A percentile compares a stretch with the other conserved stretches of the same genome.
phyloP scores from a whole-genome alignment of 2,888 invertebrate genomes.

The Oligia fasciuncula region DNA sequence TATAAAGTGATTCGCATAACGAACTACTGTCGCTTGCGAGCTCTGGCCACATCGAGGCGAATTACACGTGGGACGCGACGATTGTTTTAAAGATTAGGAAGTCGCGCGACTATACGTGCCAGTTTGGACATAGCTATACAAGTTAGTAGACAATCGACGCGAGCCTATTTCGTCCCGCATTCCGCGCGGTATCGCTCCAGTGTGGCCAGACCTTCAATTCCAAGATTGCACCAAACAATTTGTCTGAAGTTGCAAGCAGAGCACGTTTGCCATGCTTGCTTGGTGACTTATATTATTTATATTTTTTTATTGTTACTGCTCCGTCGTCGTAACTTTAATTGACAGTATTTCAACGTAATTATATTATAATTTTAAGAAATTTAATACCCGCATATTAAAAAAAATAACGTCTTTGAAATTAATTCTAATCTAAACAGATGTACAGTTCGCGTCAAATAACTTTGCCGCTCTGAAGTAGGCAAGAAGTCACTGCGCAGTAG shows the following conservation, averaged over 20 bases:
- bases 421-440: not conserved
- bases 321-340: not conserved
- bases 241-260: not conserved
- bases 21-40: not conserved
- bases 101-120: no score
- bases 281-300: not conserved
- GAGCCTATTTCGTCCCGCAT: not conserved
- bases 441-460: no score
- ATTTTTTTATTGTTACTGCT: not conserved
- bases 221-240: not conserved
- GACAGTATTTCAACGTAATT: not conserved
- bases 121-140: not conserved
- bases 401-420: not conserved
- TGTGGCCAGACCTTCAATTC: not conserved
- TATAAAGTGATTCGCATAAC: not conserved
- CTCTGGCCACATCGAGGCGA: not conserved
- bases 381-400: not conserved
- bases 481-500: no score
- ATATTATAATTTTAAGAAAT: not conserved
- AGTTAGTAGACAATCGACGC: not conserved
- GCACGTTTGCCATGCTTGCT: not conserved
- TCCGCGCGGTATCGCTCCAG: not conserved
- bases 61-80: not conserved
- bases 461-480: no score
- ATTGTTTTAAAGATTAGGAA: not conserved